Base-by-base conservation (phyloP, 1,140 invertebrate species). In the Sitophilus oryzae region DNA sequence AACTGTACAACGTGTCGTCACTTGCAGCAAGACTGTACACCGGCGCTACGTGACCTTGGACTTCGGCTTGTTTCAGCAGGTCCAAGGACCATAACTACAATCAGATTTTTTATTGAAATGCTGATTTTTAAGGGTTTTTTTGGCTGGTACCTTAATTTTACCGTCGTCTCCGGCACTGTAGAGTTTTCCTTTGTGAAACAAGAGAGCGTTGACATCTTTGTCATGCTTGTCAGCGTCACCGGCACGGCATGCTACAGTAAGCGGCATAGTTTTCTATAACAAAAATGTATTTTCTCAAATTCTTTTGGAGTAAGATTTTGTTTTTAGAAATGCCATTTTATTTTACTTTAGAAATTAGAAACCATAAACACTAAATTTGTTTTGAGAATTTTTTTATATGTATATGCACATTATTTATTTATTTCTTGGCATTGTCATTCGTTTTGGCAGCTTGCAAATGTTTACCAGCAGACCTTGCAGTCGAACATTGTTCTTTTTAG, bases 121-220 rank as follows among this genome's bases (percentile, higher is more conserved):
- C 10, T 56, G 50, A 52, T 38, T 52, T 36, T 23, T 36, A 15
- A 41, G 21, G 15, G 18, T 37, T 47, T n/a, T 37, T 64, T 5
- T 6, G 11, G 11, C 5, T 30, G 11, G 25, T 66, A 74, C 74
- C 65, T 76, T 77, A 15, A 77, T 71, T 62, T 73, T 73, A n/a
- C 75, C 75, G 58, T 76, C 74, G 57, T 76, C 74, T 15, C 62
- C 71, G 30, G 67, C 74, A 54, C 69, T 74, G 54, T 73, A 75
- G 4, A 77, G 52, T 52, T 70, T 69, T 5, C 66, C 65, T 38
- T 71, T 67, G 20, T 72, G 64, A 56, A 60, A 72, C 11, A 71
- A 45, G 4, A 76, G 37, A 8, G 65, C 50, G 4, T 66, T 64
- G 2, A 76, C 66, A 60, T 77, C 74, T 22, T 59, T 65, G 34